Base-by-base conservation (phyloP, 2,888 invertebrate species). In the Himalopsyche japonica region DNA sequence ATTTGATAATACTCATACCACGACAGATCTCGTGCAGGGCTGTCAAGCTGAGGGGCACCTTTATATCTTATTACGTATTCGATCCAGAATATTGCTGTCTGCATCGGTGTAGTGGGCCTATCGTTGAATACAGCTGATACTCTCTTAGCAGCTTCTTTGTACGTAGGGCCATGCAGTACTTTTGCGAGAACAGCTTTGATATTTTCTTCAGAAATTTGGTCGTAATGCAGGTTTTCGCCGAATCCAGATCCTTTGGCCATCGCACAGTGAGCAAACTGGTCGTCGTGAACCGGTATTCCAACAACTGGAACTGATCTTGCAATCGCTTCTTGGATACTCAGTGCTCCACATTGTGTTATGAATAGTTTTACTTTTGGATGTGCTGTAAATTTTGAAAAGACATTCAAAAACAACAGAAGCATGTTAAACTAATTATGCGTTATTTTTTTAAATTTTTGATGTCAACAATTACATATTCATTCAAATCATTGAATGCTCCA, bases 11-110 rank as follows among this genome's bases (percentile, higher is more conserved):
- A 89, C 88, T 92, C 90, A 88, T 90, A 90, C 88, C 92, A 90
- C 3, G 89, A 88, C 84, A 92, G 87, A 77, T 90, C 89, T 6
- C 90, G 88, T 1, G 91, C 90, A 7, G 90, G 88, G 0, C 91
- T 91, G 83, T 90, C 90, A 34, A 92, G 87, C 81, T 90, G 89
- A 1, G 88, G 86, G 0, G 91, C 91, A 0, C 91, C 91, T 4
- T 90, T 89, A 86, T 92, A 89, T 70, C 90, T 88, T 8, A 89
- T 91, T 0, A 93, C 91, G 88, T 94, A 93, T 88, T 94, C 94
- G 48, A 94, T 92, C 94, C 94, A 94, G 88, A 91, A 94, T 79
- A 92, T 90, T 15, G 94, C 93, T 76, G 93, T 93, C 3, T 94
- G 93, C 88, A 93, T 88, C 1, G 94, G 93, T 82, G 92, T 91